Percentiles rank a stretch among this genome's conserved stretches.
phyloP scores from a whole-genome alignment of 1,140 invertebrate species.

The Phthorimaea operculella region DNA sequence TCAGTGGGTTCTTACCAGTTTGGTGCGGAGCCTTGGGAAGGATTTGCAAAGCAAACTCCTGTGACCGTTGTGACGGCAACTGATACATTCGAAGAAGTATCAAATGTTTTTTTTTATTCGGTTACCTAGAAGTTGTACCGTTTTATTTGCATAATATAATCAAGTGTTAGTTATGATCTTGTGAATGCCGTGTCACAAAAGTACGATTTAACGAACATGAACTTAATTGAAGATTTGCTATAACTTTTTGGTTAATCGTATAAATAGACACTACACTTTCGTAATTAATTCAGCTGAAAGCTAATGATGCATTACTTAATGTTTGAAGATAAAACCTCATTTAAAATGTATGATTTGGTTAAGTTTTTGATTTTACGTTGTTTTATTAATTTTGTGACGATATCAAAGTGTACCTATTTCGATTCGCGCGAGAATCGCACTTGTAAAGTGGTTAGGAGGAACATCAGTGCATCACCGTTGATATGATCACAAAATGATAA shows the following conservation, averaged over 20 bases:
- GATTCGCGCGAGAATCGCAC: background rate
- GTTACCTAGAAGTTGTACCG: no score
- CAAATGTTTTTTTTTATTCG: slow-evolving; percentile 11
- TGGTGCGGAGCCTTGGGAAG: slow-evolving; percentile 23
- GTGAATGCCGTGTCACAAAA: no score
- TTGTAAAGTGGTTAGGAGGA: background rate
- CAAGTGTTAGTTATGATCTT: no score
- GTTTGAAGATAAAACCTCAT: slow-evolving; percentile 25
- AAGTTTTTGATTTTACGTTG: slow-evolving; percentile 52
- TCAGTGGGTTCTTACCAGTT: slow-evolving; percentile 17
- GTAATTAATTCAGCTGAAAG: slow-evolving; percentile 29
- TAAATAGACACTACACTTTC: background rate
- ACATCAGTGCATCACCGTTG: slow-evolving; percentile 10
- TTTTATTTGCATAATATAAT: no score
- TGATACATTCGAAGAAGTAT: slow-evolving; percentile 39
- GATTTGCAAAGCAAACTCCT: slow-evolving; percentile 55
- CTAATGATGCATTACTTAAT: slow-evolving; percentile 47
- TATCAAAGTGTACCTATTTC: slow-evolving; percentile 15
- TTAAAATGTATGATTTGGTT: slow-evolving; percentile 43
- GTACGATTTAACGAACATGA: no score
- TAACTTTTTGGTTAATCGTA: no score
- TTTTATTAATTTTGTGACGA: slow-evolving; percentile 19
- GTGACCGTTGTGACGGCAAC: slow-evolving; percentile 23
- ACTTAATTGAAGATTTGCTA: no score
- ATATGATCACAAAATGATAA: slow-evolving; percentile 35